phyloP scores from a whole-genome alignment of 1,140 invertebrate genomes.

The Musca vetustissima region DNA sequence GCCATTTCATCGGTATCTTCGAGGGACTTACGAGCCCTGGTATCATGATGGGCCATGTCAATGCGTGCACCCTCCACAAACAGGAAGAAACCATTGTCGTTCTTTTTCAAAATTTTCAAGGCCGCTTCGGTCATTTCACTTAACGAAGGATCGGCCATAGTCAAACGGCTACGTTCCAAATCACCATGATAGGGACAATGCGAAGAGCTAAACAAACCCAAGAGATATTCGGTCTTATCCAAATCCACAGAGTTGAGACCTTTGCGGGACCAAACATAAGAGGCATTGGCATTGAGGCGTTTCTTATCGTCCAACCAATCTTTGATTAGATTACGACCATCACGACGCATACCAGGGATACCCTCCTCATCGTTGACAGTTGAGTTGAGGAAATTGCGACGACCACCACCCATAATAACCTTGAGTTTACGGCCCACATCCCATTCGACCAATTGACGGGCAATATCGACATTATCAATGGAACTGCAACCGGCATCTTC shows the following conservation, averaged over 20 bases:
- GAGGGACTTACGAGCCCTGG: slow-evolving; percentile 73
- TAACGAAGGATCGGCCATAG: slow-evolving; percentile 67
- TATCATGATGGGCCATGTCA: slow-evolving; percentile 82
- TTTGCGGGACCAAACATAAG: slow-evolving; percentile 67
- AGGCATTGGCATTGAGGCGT: slow-evolving; percentile 57
- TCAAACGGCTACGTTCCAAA: slow-evolving; percentile 56
- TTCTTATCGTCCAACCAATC: slow-evolving; percentile 66
- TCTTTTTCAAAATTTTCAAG: slow-evolving; percentile 74
- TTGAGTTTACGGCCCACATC: slow-evolving; percentile 64
- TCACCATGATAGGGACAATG: slow-evolving; percentile 60
- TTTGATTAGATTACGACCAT: slow-evolving; percentile 66
- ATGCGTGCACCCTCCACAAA: slow-evolving; percentile 88
- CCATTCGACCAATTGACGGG: slow-evolving; percentile 71
- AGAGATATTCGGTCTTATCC: slow-evolving; percentile 67
- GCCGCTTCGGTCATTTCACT: slow-evolving; percentile 83
- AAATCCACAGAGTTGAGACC: slow-evolving; percentile 65
- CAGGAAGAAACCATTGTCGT: slow-evolving; percentile 81
- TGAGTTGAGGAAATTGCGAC: slow-evolving; percentile 66
- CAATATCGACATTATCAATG: slow-evolving; percentile 65
- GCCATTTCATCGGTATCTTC: slow-evolving; percentile 79
- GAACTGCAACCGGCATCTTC: slow-evolving; percentile 35
- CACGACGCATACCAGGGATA: slow-evolving; percentile 61
- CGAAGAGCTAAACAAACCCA: slow-evolving; percentile 63
- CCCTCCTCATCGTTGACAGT: slow-evolving; percentile 68
- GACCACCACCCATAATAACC: slow-evolving; percentile 72